Evolutionary conservation across 2,888 invertebrate species (phyloP).

Genomic region (Apoderus coryli): DNA sequence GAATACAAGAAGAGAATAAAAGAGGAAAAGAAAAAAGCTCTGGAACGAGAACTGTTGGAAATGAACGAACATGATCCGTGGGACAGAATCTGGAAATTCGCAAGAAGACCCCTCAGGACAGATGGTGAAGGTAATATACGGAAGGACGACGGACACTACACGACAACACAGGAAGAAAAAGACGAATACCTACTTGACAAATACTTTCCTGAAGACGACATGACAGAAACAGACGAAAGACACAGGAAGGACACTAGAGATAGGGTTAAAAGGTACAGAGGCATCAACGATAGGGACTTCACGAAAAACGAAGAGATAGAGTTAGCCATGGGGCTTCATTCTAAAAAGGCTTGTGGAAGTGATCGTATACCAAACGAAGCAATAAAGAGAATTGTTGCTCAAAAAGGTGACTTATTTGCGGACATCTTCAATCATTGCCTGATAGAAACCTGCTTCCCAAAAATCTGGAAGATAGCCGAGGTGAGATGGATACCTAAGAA

Average conservation of each 20-base stretch:
- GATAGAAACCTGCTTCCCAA: conserved; percentile 15
- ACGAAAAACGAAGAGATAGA: background rate
- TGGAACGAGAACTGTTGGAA: background rate
- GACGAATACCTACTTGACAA: conserved; percentile 1
- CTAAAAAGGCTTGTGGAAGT: conserved; percentile 5
- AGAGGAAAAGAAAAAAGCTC: no score
- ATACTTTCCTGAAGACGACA: conserved; percentile 2
- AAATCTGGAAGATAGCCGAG: conserved; percentile 15
- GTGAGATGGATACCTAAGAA: conserved; percentile 18
- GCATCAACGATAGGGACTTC: background rate
- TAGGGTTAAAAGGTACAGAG: background rate
- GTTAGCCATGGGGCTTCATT: background rate
- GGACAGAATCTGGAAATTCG: conserved; percentile 1
- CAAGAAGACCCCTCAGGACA: no score
- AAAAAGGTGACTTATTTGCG: background rate
- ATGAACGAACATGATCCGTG: background rate
- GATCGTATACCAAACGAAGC: conserved; percentile 7
- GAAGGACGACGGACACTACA: background rate
- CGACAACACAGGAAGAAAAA: background rate
- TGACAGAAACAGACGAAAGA: no score
- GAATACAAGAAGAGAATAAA: background rate
- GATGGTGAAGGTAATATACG: background rate
- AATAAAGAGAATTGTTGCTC: background rate
- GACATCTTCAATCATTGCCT: conserved; percentile 4
- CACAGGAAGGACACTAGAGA: background rate